A percentile compares a stretch with the other conserved stretches of the same genome.
These are phyloP conservation scores for Eumacrocentrus americanus DNA, from an alignment of 2,888 invertebrate species.

Conservation along the genomic window DNA sequence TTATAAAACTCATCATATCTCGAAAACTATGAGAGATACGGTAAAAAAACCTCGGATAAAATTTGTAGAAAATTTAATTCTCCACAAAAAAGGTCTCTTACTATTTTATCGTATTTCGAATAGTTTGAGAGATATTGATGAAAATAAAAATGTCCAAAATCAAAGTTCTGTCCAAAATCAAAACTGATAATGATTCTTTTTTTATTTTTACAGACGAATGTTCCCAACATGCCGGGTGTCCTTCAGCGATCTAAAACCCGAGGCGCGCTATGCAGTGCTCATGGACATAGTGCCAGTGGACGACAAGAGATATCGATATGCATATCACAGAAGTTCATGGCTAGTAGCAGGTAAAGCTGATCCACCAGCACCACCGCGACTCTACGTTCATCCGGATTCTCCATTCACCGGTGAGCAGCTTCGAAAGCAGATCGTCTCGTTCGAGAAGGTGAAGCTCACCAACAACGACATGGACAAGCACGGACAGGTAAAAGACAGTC, in stretches of 20 bases:
- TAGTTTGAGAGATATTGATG: too few species aligned
- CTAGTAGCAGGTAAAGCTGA: conserved; percentile 83
- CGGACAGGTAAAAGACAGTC: conserved; percentile 68
- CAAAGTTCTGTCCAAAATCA: too few species aligned
- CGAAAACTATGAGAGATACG: too few species aligned
- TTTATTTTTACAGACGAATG: conserved; percentile 72
- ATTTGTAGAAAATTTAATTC: too few species aligned
- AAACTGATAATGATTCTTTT: too few species aligned
- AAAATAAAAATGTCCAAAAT: too few species aligned
- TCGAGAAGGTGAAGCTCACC: conserved; percentile 84
- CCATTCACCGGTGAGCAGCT: conserved; percentile 82
- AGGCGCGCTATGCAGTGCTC: conserved; percentile 74
- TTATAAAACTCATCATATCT: too few species aligned
- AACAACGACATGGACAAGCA: conserved; percentile 83
- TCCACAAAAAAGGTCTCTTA: too few species aligned
- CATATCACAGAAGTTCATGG: conserved; percentile 84
- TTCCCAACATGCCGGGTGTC: conserved; percentile 80
- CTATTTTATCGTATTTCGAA: too few species aligned
- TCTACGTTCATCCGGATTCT: conserved; percentile 81
- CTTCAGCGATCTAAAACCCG: conserved; percentile 72
- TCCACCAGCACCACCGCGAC: conserved; percentile 73
- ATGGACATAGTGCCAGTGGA: conserved; percentile 84
- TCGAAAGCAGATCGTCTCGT: conserved; percentile 78
- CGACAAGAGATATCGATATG: conserved; percentile 79
- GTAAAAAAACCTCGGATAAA: too few species aligned